These are phyloP conservation scores for Boloria euphrosyne DNA, from an alignment of 2,888 invertebrate species.

Conservation along the genomic window DNA sequence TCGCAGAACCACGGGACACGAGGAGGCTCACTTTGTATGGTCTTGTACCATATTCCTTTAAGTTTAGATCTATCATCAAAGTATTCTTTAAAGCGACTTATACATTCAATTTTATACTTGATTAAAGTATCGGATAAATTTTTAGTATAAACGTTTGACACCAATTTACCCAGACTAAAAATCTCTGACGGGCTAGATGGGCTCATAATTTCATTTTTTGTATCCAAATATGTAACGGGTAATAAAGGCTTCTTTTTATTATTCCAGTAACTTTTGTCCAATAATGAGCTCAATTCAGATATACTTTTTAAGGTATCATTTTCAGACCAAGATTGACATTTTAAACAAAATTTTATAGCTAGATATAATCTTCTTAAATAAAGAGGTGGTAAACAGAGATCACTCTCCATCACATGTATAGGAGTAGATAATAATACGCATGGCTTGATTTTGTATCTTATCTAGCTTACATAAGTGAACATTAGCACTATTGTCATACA, in stretches of 20 bases:
- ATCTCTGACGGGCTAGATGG: constrained; percentile 3
- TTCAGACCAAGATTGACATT: constrained; percentile 9
- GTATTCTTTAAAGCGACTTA: too few relatives aligned
- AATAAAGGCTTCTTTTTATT: constrained; percentile 30
- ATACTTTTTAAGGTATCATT: constrained; percentile 10
- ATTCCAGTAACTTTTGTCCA: constrained; percentile 13
- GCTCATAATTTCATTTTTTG: background rate
- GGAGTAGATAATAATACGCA: too few relatives aligned
- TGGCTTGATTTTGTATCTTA: constrained; percentile 40
- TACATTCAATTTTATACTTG: too few relatives aligned
- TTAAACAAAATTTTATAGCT: constrained; percentile 18
- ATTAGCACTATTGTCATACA: constrained; percentile 25
- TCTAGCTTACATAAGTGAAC: constrained; percentile 32
- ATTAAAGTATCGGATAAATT: too few relatives aligned
- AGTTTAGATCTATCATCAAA: too few relatives aligned
- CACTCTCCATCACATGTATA: too few relatives aligned
- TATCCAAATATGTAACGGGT: background rate
- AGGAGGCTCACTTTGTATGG: too few relatives aligned
- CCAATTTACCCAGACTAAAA: constrained; percentile 9
- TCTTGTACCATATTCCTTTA: too few relatives aligned
- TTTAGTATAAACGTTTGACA: constrained; percentile 4
- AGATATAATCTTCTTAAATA: constrained; percentile 14
- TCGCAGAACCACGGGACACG: too few relatives aligned
- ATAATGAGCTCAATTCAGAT: constrained; percentile 5
- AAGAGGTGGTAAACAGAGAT: constrained; percentile 14